Evolutionary conservation across 2,888 invertebrate species (phyloP), one percentile per base, ranked within the genome.

Genomic region (Serripes groenlandicus): DNA sequence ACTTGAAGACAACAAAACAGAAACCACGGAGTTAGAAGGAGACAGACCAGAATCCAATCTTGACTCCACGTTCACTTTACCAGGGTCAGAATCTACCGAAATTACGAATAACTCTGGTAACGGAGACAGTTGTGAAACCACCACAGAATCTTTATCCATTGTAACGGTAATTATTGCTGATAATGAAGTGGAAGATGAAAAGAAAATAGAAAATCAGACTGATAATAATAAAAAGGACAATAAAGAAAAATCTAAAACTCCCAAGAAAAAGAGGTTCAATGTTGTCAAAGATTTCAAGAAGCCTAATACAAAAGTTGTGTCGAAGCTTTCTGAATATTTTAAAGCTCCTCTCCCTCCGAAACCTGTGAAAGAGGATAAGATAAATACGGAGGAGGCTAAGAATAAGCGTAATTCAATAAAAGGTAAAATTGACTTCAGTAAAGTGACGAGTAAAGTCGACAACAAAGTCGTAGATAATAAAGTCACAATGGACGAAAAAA

Each of bases 321-420:
- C 92, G 32, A 86, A 88, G 37, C 81, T 92, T 58, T 90, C 92
- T 9, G 92, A 91, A 77, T 92, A 92, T 73, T 89, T 92, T 28
- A 92, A 92, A 60, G 76, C 90, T 1, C 91, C 92, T 21, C 75
- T 88, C 1, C 92, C 92, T 23, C 82, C 85, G 30, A 90, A 91
- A 70, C 87, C 85, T 4, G 66, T 66, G 28, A 90, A 88, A 37
- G 91, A 91, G 32, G 91, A 92, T 68, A 87, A 88, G 37, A 83
- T 81, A 42, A 86, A 87, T 54, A 89, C 90, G 35, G 83, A 83
- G 32, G 89, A 89, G 54, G 82, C 87, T 32, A 90, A 89, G 70
- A 83, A 86, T 64, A 92, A 87, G 69, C 88, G 88, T 64, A 91
- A 90, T 75, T 86, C 85, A 26, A 74, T 84, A 35, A 58, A 58